Evolutionary conservation across 2,888 invertebrate genomes (phyloP).

Genomic region (Cheilosia grossa): DNA sequence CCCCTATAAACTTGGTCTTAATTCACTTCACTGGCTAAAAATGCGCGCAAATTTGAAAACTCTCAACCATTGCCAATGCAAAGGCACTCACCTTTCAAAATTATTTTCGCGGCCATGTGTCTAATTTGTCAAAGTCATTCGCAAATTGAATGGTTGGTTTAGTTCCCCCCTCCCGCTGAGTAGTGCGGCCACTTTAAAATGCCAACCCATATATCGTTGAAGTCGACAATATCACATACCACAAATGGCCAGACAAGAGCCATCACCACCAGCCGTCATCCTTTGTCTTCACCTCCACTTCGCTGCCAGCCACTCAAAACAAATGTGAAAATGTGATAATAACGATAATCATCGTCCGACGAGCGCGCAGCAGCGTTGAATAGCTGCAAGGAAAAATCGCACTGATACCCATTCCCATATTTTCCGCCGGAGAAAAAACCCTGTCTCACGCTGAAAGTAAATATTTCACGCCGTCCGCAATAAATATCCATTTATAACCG

Average conservation of each 20-base stretch:
- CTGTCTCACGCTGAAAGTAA: constrained; percentile 71
- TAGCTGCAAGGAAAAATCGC: constrained; percentile 56
- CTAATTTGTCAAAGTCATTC: constrained; percentile 16
- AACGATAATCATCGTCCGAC: constrained; percentile 71
- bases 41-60: too few species aligned
- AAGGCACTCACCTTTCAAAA: neutral
- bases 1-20: too few species aligned
- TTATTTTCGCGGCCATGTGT: neutral
- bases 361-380: constrained; percentile 27
- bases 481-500: constrained; percentile 66
- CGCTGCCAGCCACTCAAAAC: constrained; percentile 26
- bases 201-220: constrained; percentile 39
- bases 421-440: constrained; percentile 47
- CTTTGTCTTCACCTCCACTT: constrained; percentile 27
- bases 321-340: constrained; percentile 75
- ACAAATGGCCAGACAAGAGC: constrained; percentile 41
- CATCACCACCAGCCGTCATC: constrained; percentile 45
- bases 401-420: constrained; percentile 61
- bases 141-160: constrained; percentile 13
- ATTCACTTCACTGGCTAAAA: too few species aligned
- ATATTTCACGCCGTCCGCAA: constrained; percentile 74
- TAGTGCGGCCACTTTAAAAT: constrained; percentile 13
- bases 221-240: constrained; percentile 25
- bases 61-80: neutral
- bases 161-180: constrained; percentile 7